Evolutionary conservation across 2,797 vertebrate genomes (phyloP).

Genomic region (Intellagama lesueurii): DNA sequence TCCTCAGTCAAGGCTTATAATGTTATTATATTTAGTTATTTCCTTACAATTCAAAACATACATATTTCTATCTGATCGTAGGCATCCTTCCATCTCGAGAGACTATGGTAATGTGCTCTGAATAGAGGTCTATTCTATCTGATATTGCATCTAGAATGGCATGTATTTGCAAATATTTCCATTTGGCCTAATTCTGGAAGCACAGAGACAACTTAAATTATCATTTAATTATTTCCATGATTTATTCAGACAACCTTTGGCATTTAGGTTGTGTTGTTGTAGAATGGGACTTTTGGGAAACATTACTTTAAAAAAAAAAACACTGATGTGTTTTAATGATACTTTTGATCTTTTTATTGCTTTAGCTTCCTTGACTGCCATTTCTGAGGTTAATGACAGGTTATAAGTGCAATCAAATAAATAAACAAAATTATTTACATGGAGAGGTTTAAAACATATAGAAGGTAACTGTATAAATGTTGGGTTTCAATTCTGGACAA

Average conservation of each 20-base stretch:
- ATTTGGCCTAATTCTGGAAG: background rate
- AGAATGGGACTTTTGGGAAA: background rate
- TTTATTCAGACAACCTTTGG: background rate
- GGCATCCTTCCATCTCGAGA: too few relatives aligned
- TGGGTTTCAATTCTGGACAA: background rate
- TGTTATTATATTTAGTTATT: background rate
- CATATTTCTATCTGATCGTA: background rate
- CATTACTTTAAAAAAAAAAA: background rate
- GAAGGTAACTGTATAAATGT: background rate
- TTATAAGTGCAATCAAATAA: slow-evolving; percentile 10
- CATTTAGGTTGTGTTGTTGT: background rate
- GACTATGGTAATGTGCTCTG: too few relatives aligned
- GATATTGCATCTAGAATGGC: background rate
- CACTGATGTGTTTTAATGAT: background rate
- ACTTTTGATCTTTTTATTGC: background rate
- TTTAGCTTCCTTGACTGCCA: background rate
- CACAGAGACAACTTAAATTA: slow-evolving; percentile 8
- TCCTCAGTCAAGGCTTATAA: background rate
- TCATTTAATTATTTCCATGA: background rate
- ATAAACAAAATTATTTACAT: slow-evolving; percentile 1
- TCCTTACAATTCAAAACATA: background rate
- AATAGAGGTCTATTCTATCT: background rate
- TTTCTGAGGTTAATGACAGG: background rate
- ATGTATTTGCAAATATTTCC: background rate
- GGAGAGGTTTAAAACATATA: background rate